A percentile compares a stretch with the other conserved stretches of the same genome.
Conservation (phyloP, 92 coral and sea anemone species). For the Isaurus tuberculatus region DNA sequence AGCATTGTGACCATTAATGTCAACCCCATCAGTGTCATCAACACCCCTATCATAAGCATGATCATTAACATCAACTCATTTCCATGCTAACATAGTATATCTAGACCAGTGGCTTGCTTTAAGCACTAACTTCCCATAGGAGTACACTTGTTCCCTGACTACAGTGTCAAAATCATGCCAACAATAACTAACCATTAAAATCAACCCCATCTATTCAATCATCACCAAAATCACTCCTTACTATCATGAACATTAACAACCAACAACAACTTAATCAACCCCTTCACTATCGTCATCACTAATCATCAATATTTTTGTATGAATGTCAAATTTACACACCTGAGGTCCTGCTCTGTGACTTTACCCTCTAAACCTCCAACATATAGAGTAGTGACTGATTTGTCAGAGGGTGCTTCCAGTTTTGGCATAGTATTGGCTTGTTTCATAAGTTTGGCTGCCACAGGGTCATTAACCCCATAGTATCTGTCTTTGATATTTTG, state of each 20-base stretch:
- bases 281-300: not conserved
- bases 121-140: too few relatives aligned
- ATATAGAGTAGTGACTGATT: slow-evolving; percentile 92
- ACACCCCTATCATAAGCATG: too few relatives aligned
- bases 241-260: too few relatives aligned
- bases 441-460: slow-evolving; percentile 87
- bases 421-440: slow-evolving; percentile 91
- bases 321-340: slow-evolving; percentile 57
- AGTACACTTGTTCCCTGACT: too few relatives aligned
- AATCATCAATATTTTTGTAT: not conserved
- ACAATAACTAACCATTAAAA: too few relatives aligned
- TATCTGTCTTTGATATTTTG: slow-evolving; percentile 98
- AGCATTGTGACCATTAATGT: too few relatives aligned
- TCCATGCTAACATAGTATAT: too few relatives aligned
- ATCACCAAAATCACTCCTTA: not conserved
- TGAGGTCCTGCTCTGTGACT: slow-evolving; percentile 94
- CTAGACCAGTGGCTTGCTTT: too few relatives aligned
- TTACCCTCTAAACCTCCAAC: slow-evolving; percentile 99
- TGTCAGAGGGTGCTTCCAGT: slow-evolving; percentile 90
- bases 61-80: too few relatives aligned
- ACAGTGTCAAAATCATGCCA: too few relatives aligned
- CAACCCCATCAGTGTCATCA: too few relatives aligned
- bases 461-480: slow-evolving; percentile 98
- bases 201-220: too few relatives aligned
- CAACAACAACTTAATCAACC: not conserved